Evolutionary conservation across 2,888 invertebrate genomes (phyloP).

Genomic region (Ceraclea dissimilis): DNA sequence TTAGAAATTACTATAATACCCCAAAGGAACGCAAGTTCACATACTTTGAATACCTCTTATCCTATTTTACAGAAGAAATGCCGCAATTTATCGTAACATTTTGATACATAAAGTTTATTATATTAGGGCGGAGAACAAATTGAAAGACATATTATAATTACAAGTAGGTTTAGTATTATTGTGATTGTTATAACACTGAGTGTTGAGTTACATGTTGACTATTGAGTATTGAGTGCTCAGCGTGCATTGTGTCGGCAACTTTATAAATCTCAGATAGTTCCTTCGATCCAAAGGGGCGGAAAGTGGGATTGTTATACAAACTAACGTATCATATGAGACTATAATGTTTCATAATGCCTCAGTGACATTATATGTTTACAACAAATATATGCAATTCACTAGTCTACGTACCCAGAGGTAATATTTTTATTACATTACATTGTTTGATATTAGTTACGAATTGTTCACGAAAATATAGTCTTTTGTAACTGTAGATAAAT

Average conservation of each 20-base stretch:
- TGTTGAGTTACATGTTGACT: constrained; percentile 16
- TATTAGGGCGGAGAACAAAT: constrained; percentile 11
- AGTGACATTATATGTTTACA: not conserved
- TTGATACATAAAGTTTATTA: too few relatives aligned
- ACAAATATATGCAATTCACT: not conserved
- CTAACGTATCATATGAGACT: constrained; percentile 3
- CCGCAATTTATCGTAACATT: too few relatives aligned
- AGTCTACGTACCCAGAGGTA: too few relatives aligned
- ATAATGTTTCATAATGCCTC: constrained; percentile 8
- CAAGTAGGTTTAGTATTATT: not conserved
- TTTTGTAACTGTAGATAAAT: too few relatives aligned
- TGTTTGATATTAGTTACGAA: too few relatives aligned
- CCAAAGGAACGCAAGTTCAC: too few relatives aligned
- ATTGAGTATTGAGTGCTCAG: constrained; percentile 1
- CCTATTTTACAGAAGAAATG: too few relatives aligned
- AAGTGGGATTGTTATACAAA: constrained; percentile 10
- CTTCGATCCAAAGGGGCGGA: constrained; percentile 12
- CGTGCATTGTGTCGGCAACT: not conserved
- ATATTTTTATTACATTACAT: too few relatives aligned
- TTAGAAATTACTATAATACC: too few relatives aligned
- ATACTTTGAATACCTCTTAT: too few relatives aligned
- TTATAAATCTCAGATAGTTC: constrained; percentile 2
- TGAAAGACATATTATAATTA: too few relatives aligned
- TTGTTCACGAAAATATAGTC: too few relatives aligned
- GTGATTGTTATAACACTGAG: constrained; percentile 5